These are phyloP conservation scores for Lacerta viridis DNA, from an alignment of 2,797 vertebrate genomes.

Conservation along the genomic window DNA sequence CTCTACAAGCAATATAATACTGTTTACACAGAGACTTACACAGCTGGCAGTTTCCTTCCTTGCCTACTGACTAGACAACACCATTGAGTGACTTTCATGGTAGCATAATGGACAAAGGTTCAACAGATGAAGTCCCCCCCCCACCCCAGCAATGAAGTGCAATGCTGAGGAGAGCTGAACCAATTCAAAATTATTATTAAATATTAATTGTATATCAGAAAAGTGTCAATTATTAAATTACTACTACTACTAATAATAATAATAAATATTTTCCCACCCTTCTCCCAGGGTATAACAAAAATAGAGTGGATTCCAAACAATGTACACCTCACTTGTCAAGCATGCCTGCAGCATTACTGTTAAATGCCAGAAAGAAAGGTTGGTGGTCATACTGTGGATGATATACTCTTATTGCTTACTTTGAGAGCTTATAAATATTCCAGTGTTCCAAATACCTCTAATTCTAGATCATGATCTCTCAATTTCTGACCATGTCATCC, in stretches of 20 bases:
- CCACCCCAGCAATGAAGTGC: neutral
- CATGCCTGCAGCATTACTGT: too few relatives aligned
- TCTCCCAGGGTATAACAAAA: neutral
- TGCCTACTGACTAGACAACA: neutral
- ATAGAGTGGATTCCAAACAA: neutral
- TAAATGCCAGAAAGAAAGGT: too few relatives aligned
- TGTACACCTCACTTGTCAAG: too few relatives aligned
- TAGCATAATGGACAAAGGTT: neutral
- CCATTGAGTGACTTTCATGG: neutral
- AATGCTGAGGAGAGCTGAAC: neutral
- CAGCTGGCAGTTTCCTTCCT: neutral
- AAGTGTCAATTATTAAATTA: too few relatives aligned
- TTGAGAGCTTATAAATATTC: neutral
- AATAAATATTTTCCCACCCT: neutral
- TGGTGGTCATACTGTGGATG: neutral
- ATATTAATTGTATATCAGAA: too few relatives aligned
- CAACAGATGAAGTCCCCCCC: neutral
- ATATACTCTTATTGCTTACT: neutral
- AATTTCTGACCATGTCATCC: neutral
- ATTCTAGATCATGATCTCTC: conserved; percentile 6
- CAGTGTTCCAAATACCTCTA: neutral
- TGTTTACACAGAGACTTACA: conserved; percentile 39
- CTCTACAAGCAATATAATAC: conserved; percentile 58
- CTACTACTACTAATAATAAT: too few relatives aligned
- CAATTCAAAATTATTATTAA: neutral